These are phyloP conservation scores for Tachysurus fulvidraco DNA, from an alignment of 2,113 vertebrate genomes.

Conservation along the genomic window DNA sequence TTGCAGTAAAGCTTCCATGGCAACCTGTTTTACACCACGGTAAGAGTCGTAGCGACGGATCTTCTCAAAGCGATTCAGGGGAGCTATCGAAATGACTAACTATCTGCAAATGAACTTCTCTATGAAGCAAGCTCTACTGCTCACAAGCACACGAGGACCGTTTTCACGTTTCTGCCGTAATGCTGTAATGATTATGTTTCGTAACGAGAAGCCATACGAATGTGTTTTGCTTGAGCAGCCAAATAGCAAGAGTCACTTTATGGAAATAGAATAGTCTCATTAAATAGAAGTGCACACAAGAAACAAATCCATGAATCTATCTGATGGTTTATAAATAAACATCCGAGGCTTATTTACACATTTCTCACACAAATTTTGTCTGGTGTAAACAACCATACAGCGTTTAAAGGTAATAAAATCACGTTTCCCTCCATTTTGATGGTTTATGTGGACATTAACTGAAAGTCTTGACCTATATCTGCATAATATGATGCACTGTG, in stretches of 20 bases:
- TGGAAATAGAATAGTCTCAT: constrained; percentile 20
- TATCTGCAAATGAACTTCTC: constrained; percentile 7
- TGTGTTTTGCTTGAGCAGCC: constrained; percentile 13
- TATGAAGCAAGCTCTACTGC: neutral
- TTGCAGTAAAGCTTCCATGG: neutral
- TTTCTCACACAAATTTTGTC: neutral
- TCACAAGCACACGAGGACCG: neutral
- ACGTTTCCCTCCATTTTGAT: neutral
- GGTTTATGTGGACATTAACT: neutral
- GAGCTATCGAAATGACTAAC: neutral
- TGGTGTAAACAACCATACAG: neutral
- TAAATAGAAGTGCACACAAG: constrained; percentile 5
- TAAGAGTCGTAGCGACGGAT: neutral
- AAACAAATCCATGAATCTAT: constrained; percentile 7
- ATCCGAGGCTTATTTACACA: neutral
- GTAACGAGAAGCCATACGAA: constrained; percentile 8
- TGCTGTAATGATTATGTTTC: constrained; percentile 15
- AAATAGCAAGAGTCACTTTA: constrained; percentile 15
- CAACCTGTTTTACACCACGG: neutral
- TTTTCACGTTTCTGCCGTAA: neutral
- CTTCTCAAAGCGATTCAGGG: neutral
- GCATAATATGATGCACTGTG: neutral
- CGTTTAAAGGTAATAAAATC: neutral
- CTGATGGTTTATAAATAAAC: constrained; percentile 21
- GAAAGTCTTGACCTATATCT: neutral